Conservation (phyloP, 2,113 vertebrate genomes). For the Pelobates fuscus region DNA sequence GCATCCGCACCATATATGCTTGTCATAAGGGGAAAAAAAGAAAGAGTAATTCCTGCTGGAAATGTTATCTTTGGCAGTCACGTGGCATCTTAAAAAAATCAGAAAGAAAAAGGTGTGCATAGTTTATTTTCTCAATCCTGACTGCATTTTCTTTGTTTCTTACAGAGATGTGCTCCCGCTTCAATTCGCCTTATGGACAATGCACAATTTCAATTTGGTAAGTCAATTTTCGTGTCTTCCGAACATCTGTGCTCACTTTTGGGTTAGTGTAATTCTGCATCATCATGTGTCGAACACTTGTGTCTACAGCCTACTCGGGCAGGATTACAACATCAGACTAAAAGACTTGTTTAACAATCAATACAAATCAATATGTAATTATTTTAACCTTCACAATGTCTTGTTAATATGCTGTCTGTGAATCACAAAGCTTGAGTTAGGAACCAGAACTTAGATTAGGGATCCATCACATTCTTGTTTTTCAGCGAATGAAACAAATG, state of each 20-base stretch:
- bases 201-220: constrained; percentile 95
- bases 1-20: no score
- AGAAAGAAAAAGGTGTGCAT: no score
- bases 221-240: constrained; percentile 57
- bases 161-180: constrained; percentile 94
- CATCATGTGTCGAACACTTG: not conserved
- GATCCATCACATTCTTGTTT: constrained; percentile 14
- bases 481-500: constrained; percentile 5
- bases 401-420: constrained; percentile 40
- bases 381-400: constrained; percentile 46
- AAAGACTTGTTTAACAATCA: constrained; percentile 25
- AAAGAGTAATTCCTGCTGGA: no score
- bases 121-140: constrained; percentile 1
- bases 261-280: no score
- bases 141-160: constrained; percentile 37
- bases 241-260: not conserved
- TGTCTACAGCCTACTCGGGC: not conserved
- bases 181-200: constrained; percentile 98
- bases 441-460: constrained; percentile 31
- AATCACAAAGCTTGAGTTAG: constrained; percentile 12
- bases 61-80: no score
- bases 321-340: constrained; percentile 30
- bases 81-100: no score
- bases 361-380: constrained; percentile 49
- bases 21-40: no score